phyloP scores from a whole-genome alignment of 2,888 invertebrate genomes.

The Lobophora halterata region DNA sequence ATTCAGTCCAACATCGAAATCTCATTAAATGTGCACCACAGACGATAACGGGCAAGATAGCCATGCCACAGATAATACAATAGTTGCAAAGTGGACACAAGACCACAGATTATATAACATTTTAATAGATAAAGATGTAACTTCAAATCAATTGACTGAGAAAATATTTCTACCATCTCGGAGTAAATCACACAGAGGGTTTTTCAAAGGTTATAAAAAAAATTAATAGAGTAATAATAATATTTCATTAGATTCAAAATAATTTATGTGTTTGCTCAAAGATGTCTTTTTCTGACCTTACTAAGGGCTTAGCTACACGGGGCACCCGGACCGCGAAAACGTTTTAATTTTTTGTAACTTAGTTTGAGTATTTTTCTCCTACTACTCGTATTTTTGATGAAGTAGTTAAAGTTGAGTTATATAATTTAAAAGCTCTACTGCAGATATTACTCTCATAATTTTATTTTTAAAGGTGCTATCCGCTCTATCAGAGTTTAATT shows the following conservation, averaged over 20 bases:
- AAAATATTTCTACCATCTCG: slow-evolving; percentile 28
- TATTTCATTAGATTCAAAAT: slow-evolving; percentile 63
- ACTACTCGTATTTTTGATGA: too few species aligned
- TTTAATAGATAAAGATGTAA: slow-evolving; percentile 6
- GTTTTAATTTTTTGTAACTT: slow-evolving; percentile 1
- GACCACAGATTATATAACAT: neutral
- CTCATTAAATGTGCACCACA: slow-evolving; percentile 57
- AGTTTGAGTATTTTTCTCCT: too few species aligned
- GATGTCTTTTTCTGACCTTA: slow-evolving; percentile 49
- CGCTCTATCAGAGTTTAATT: too few species aligned
- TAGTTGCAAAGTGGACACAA: neutral
- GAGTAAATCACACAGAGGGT: slow-evolving; percentile 29
- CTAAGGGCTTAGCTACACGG: slow-evolving; percentile 9
- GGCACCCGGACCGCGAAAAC: neutral
- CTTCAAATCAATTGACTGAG: slow-evolving; percentile 29
- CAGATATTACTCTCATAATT: too few species aligned
- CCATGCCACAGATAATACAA: slow-evolving; percentile 9
- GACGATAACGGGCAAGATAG: slow-evolving; percentile 42
- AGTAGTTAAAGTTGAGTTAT: too few species aligned
- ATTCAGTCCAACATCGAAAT: slow-evolving; percentile 46
- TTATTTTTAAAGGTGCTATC: too few species aligned
- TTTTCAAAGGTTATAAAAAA: slow-evolving; percentile 39
- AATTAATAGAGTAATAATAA: slow-evolving; percentile 59
- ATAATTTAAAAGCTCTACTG: too few species aligned
- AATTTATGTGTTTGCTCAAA: slow-evolving; percentile 67